A percentile compares a stretch with the other conserved stretches of the same genome.
These are phyloP conservation scores for Chaetophractus vellerosus DNA, from an alignment of 2,797 vertebrate genomes.

Conservation along the genomic window DNA sequence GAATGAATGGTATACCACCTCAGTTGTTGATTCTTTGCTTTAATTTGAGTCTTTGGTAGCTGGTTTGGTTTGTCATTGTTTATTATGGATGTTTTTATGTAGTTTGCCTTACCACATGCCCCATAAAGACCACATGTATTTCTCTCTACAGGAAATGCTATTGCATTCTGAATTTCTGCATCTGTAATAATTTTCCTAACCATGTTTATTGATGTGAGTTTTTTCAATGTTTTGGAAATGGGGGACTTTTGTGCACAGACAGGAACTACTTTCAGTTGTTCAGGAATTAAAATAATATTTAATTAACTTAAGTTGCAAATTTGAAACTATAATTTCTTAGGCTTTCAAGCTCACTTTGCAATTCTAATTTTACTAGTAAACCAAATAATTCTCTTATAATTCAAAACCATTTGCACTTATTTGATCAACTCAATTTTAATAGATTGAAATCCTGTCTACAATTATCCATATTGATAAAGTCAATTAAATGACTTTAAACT, in stretches of 20 bases:
- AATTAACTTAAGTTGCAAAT: slow-evolving; percentile 39
- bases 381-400: slow-evolving; percentile 47
- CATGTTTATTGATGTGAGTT: neutral
- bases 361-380: slow-evolving; percentile 71
- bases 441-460: slow-evolving; percentile 38
- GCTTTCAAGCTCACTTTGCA: slow-evolving; percentile 15
- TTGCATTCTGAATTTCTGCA: neutral
- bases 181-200: slow-evolving; percentile 38
- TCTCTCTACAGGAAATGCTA: slow-evolving; percentile 15
- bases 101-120: neutral
- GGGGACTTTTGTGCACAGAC: neutral
- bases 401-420: neutral
- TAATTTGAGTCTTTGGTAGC: neutral
- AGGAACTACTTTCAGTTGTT: slow-evolving; percentile 21
- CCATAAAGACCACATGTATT: neutral
- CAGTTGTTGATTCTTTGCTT: slow-evolving; percentile 39
- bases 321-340: slow-evolving; percentile 51
- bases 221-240: neutral
- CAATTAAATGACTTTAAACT: slow-evolving; percentile 25
- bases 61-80: neutral
- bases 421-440: slow-evolving; percentile 26
- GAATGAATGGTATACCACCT: neutral
- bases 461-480: slow-evolving; percentile 33
- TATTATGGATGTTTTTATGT: neutral
- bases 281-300: slow-evolving; percentile 52